Evolutionary conservation across 2,888 invertebrate species (phyloP).

Genomic region (Drosophila anceps): DNA sequence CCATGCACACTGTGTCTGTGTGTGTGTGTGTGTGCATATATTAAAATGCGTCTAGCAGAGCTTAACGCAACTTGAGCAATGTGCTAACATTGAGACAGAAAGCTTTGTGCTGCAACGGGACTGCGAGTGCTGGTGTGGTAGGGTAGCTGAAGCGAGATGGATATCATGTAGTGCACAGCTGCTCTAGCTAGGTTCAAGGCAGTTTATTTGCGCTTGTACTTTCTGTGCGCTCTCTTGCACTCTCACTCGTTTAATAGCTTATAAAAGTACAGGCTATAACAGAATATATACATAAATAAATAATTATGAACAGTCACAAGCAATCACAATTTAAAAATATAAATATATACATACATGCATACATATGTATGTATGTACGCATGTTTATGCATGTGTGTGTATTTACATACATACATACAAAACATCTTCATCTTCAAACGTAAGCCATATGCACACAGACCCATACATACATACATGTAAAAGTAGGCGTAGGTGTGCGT

Average conservation of each 20-base stretch:
- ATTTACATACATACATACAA: neutral
- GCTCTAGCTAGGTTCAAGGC: constrained; percentile 46
- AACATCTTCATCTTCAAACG: no score
- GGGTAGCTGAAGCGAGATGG: constrained; percentile 17
- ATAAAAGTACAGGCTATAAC: neutral
- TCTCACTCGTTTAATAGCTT: constrained; percentile 5
- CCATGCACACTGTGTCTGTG: neutral
- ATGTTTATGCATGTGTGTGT: neutral
- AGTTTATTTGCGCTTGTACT: constrained; percentile 24
- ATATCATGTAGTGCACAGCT: constrained; percentile 6
- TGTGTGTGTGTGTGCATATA: constrained; percentile 10
- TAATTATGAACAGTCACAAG: neutral
- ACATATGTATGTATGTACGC: neutral
- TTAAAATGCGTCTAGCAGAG: constrained; percentile 47
- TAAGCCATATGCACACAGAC: no score
- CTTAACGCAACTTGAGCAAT: constrained; percentile 62
- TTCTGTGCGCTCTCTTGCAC: constrained; percentile 11
- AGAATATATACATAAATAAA: neutral
- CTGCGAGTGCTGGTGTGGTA: constrained; percentile 1
- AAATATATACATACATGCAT: no score
- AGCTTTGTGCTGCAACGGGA: constrained; percentile 48
- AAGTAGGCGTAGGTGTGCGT: neutral
- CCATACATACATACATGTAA: neutral
- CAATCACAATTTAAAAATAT: no score
- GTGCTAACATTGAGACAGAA: constrained; percentile 62